A percentile compares a stretch with the other conserved stretches of the same genome.
These are phyloP conservation scores for Dicycla oo DNA, from an alignment of 2,888 invertebrate genomes.

Conservation along the genomic window DNA sequence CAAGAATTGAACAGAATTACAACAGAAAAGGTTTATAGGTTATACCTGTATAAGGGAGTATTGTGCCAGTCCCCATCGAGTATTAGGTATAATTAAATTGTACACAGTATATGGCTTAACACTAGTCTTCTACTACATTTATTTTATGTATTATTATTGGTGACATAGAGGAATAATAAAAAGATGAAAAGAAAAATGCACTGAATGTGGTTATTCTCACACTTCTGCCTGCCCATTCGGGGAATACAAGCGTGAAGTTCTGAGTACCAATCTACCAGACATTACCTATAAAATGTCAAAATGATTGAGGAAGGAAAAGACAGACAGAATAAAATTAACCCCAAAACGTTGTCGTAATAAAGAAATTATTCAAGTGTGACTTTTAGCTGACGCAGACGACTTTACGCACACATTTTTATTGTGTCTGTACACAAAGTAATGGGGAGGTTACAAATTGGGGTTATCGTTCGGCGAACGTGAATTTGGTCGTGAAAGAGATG, in stretches of 20 bases:
- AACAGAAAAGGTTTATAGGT: too few relatives aligned
- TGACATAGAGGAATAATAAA: too few relatives aligned
- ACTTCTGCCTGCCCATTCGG: background rate
- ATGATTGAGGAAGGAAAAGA: slow-evolving; percentile 4
- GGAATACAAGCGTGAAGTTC: background rate
- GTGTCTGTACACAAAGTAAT: slow-evolving; percentile 48
- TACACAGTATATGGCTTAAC: too few relatives aligned
- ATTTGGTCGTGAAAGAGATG: background rate
- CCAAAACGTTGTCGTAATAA: slow-evolving; percentile 23
- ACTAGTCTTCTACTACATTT: too few relatives aligned
- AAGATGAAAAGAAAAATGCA: too few relatives aligned
- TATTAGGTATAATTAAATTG: too few relatives aligned
- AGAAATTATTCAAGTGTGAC: slow-evolving; percentile 26
- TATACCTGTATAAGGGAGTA: too few relatives aligned
- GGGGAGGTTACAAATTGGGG: slow-evolving; percentile 48
- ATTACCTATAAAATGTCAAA: slow-evolving; percentile 4
- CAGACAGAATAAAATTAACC: slow-evolving; percentile 13
- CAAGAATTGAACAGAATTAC: too few relatives aligned
- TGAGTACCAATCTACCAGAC: background rate
- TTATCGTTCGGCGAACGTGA: slow-evolving; percentile 17
- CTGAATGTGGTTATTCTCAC: background rate
- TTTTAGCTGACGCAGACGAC: slow-evolving; percentile 65
- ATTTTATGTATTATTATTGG: too few relatives aligned
- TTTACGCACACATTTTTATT: slow-evolving; percentile 56
- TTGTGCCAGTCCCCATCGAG: too few relatives aligned